A percentile compares a stretch with the other conserved stretches of the same genome.
Conservation (phyloP, 30 jellyfish, hydroid and myxozoan genomes). For the Cassiopea xamachana region DNA sequence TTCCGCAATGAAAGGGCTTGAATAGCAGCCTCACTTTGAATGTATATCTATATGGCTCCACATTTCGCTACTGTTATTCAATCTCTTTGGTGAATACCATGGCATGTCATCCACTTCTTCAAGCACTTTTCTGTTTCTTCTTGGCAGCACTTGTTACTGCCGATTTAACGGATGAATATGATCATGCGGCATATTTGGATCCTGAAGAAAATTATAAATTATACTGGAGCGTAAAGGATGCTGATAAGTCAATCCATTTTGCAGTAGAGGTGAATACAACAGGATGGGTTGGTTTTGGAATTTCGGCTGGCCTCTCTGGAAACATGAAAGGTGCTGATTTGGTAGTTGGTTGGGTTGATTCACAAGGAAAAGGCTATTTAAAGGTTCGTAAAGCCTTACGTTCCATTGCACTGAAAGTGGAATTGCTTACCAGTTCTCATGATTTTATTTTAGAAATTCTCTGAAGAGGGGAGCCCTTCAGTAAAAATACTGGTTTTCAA, state of each 20-base stretch:
- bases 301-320: conserved; percentile 60
- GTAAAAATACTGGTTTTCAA: too few relatives aligned
- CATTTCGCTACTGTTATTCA: too few relatives aligned
- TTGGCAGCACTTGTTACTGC: not conserved
- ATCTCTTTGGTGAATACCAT: too few relatives aligned
- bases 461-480: too few relatives aligned
- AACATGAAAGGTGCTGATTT: conserved; percentile 62
- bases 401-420: too few relatives aligned
- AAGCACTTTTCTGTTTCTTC: not conserved
- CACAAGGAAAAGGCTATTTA: conserved; percentile 52
- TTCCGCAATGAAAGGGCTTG: too few relatives aligned
- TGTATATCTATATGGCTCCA: too few relatives aligned
- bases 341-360: conserved; percentile 52
- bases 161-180: conserved; percentile 21
- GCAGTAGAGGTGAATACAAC: conserved; percentile 59
- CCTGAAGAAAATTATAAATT: conserved; percentile 21
- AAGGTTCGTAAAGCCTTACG: not conserved
- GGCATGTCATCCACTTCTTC: not conserved
- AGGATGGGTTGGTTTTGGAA: conserved; percentile 77
- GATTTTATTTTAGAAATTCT: too few relatives aligned
- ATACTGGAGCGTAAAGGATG: conserved; percentile 46
- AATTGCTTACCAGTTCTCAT: too few relatives aligned
- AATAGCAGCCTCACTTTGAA: too few relatives aligned
- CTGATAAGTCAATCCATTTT: conserved; percentile 30
- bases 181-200: conserved; percentile 50